Evolutionary conservation across 2,113 vertebrate species (phyloP).

Genomic region (Tor tambroides): DNA sequence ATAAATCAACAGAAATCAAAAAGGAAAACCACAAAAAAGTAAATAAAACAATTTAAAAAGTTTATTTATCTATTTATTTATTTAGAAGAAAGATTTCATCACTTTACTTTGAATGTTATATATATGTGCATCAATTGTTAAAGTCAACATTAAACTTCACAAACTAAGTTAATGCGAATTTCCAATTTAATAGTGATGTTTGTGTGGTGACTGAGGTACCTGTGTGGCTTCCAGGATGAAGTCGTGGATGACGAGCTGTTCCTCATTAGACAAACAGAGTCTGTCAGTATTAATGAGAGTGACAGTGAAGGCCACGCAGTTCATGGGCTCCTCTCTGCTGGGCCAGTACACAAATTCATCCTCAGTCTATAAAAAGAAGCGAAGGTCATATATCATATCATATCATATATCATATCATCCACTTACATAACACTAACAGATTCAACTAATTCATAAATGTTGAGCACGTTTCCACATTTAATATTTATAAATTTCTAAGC

Average conservation of each 20-base stretch:
- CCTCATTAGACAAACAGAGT: constrained; percentile 98
- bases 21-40: too few species aligned
- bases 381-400: neutral
- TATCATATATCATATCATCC: neutral
- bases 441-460: neutral
- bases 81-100: too few species aligned
- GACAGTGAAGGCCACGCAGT: constrained; percentile 97
- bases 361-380: constrained; percentile 83
- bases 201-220: constrained; percentile 71
- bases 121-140: neutral
- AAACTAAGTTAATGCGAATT: neutral
- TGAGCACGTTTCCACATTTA: neutral
- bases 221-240: constrained; percentile 99
- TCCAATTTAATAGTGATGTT: neutral
- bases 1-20: too few species aligned
- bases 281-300: constrained; percentile 99
- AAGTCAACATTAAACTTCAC: neutral
- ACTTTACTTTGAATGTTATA: neutral
- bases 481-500: neutral
- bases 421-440: neutral
- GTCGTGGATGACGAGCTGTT: constrained; percentile 99
- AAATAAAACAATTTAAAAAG: too few species aligned
- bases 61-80: too few species aligned
- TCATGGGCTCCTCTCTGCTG: constrained; percentile 98
- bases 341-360: constrained; percentile 99